Conservation (phyloP, 2,797 vertebrate species). For the Chrosomus eos region DNA sequence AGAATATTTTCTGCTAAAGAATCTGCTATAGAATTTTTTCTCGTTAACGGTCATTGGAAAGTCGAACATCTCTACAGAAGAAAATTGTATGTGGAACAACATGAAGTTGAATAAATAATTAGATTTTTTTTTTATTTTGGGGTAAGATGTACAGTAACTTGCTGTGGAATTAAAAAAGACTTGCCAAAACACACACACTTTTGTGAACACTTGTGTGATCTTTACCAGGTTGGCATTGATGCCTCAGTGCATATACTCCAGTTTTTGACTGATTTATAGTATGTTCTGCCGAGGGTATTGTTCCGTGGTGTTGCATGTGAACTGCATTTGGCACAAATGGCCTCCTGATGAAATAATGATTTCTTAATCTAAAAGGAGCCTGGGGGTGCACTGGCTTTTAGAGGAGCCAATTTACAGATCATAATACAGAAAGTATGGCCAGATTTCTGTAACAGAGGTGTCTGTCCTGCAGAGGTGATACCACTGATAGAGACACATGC, state of each 20-base stretch:
- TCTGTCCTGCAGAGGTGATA: conserved; percentile 32
- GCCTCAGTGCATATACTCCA: conserved; percentile 6
- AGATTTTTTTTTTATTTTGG: neutral
- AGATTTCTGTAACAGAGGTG: conserved; percentile 41
- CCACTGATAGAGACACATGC: conserved; percentile 26
- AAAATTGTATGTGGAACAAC: neutral
- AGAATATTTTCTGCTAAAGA: neutral
- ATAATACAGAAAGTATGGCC: conserved; percentile 44
- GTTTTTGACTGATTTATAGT: conserved; percentile 12
- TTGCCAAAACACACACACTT: neutral
- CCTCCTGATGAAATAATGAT: conserved; percentile 48
- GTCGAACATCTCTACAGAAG: neutral
- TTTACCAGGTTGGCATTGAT: conserved; percentile 12
- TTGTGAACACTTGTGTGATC: neutral
- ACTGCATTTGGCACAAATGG: conserved; percentile 18
- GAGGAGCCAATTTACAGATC: conserved; percentile 54
- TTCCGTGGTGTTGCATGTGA: conserved; percentile 28
- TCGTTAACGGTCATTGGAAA: neutral
- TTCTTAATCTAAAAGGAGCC: conserved; percentile 48
- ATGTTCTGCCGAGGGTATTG: neutral
- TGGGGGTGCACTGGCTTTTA: conserved; percentile 47
- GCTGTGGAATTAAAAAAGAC: neutral
- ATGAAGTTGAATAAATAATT: neutral
- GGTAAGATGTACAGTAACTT: neutral
- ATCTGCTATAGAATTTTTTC: neutral